These are phyloP conservation scores for Autographa gamma DNA, from an alignment of 2,888 invertebrate genomes.

Conservation along the genomic window DNA sequence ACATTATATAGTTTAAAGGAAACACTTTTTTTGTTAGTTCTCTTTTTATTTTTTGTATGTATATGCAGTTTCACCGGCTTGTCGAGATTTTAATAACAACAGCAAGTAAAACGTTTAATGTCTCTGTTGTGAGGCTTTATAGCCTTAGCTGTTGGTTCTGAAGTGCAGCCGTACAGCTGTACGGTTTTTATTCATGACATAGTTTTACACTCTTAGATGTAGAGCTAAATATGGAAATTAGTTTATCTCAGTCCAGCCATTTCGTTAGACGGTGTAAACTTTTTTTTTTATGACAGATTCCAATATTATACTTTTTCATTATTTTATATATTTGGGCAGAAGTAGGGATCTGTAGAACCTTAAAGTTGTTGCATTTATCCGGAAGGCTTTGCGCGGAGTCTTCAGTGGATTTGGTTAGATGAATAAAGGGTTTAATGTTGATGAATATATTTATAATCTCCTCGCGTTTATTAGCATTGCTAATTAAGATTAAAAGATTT, in stretches of 20 bases:
- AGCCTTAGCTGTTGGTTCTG: constrained; percentile 32
- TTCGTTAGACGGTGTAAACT: neutral
- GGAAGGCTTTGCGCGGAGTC: constrained; percentile 12
- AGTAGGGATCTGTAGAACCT: neutral
- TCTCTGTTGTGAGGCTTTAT: constrained; percentile 36
- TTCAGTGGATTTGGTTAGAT: constrained; percentile 16
- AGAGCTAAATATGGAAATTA: neutral
- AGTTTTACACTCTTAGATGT: constrained; percentile 3
- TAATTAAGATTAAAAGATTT: constrained; percentile 53
- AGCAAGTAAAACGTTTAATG: constrained; percentile 31
- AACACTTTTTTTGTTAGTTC: too few relatives aligned
- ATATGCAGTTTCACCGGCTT: neutral
- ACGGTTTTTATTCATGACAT: constrained; percentile 13
- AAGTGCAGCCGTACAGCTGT: constrained; percentile 7
- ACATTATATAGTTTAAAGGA: too few relatives aligned
- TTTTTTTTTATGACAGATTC: neutral
- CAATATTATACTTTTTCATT: neutral
- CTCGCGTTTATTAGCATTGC: constrained; percentile 46
- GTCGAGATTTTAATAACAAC: constrained; percentile 35
- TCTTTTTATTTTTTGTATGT: too few relatives aligned
- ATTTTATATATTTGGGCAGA: neutral
- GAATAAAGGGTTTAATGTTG: constrained; percentile 37
- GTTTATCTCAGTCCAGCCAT: neutral
- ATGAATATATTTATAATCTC: constrained; percentile 41
- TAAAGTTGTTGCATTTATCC: constrained; percentile 22